Base-by-base conservation (phyloP, 1,140 invertebrate species). In the Calliopsis andreniformis region DNA sequence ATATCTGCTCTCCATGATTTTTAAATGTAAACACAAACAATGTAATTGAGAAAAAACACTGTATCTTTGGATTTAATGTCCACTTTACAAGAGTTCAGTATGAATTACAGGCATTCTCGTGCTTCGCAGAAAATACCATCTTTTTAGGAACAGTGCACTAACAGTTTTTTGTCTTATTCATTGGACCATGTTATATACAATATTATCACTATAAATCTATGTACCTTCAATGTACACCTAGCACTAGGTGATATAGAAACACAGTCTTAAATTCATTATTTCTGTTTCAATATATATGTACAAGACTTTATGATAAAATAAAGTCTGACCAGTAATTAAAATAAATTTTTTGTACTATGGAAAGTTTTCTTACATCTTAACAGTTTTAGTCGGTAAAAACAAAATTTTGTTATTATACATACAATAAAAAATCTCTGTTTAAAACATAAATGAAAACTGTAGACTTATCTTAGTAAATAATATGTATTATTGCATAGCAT, bases 261-360 rank as follows among this genome's bases (percentile, higher is more conserved):
- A 78, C 68, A 78, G 68, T 78, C 68, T 80, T 78, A 67, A 80
- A 80, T 35, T 78, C 76, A 80, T 80, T 72, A 78, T 47, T 78
- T 78, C 25, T 73, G 55, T 18, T 78, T 81, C 25, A 51, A 59
- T 81, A 82, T 72, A 67, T 81, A 82, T 80, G 43, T 71, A 77
- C 78, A 80, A 67, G 45, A 78, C 42, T 73, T 59, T 66, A 62
- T 55, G 58, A 43, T 63, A 62, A 78, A 77, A 78, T 78, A 78
- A 78, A 56, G 30, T 56, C 45, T 72, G 53, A 66, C 35, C 39
- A 42, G 45, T 73, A 78, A 80, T 73, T 71, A 81, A 79, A 82
- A 79, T 76, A 61, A 62, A 59, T 76, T 62, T 32, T 79, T 76
- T 82, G 70, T 82, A 82, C 77, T 82, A 47, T 79, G 58, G 66